Percentiles rank a stretch among this genome's conserved stretches.
Conservation (phyloP, 2,797 vertebrate genomes). For the Takifugu ocellatus region DNA sequence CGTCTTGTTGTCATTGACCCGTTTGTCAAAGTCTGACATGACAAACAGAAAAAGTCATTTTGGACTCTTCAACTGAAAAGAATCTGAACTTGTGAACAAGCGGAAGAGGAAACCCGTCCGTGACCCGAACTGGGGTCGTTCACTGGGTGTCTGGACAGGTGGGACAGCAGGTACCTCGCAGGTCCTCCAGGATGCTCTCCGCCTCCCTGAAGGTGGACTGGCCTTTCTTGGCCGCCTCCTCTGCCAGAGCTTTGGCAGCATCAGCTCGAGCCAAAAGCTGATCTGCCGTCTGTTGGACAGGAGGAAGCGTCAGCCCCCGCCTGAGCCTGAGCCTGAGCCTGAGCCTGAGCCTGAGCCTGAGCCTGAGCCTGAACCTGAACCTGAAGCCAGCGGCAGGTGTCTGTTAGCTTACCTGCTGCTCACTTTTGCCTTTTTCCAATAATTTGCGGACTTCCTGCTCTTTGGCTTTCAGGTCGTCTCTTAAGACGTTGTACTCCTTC, state of each 20-base stretch:
- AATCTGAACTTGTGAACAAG: too few relatives aligned
- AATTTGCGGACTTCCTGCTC: constrained; percentile 91
- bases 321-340: too few relatives aligned
- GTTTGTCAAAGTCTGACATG: constrained; percentile 85
- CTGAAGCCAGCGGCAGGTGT: background rate
- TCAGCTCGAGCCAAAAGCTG: constrained; percentile 93
- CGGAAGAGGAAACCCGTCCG: too few relatives aligned
- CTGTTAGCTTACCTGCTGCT: constrained; percentile 82
- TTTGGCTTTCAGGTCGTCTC: constrained; percentile 89
- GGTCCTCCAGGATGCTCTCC: constrained; percentile 86
- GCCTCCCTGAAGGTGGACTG: constrained; percentile 87
- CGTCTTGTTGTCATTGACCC: constrained; percentile 97
- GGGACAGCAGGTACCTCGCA: constrained; percentile 74
- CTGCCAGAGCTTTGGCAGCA: constrained; percentile 91
- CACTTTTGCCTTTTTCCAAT: constrained; percentile 91
- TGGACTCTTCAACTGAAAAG: too few relatives aligned
- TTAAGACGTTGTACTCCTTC: constrained; percentile 88
- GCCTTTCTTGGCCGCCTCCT: constrained; percentile 91
- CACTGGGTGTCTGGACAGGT: background rate
- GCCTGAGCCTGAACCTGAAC: background rate
- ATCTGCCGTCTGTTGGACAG: constrained; percentile 84
- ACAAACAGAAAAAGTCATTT: background rate
- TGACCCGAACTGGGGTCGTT: background rate
- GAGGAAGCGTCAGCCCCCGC: background rate
- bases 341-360: too few relatives aligned